Evolutionary conservation across 2,888 invertebrate species (phyloP).

Genomic region (Drosophila rubida): DNA sequence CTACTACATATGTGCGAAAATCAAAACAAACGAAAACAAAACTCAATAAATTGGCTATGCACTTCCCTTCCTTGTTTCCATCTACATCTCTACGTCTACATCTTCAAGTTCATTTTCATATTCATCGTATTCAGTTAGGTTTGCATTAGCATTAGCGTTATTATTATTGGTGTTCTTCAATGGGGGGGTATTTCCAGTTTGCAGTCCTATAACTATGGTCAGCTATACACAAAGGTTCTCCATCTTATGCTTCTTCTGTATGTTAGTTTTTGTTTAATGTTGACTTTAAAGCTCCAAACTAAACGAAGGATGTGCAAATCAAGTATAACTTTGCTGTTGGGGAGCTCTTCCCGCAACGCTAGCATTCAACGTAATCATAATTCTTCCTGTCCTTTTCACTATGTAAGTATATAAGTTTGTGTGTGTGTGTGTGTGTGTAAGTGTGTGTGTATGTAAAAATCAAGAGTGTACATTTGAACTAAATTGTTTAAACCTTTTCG

Average conservation of each 20-base stretch:
- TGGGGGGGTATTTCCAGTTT: constrained; percentile 17
- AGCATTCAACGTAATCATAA: constrained; percentile 18
- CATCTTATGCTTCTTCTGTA: neutral
- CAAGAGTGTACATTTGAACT: constrained; percentile 76
- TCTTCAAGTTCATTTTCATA: constrained; percentile 22
- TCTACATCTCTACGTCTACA: constrained; percentile 24
- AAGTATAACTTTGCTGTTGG: neutral
- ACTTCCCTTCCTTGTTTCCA: constrained; percentile 32
- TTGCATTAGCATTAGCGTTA: constrained; percentile 20
- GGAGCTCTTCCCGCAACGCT: neutral
- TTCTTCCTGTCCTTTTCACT: constrained; percentile 20
- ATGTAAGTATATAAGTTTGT: constrained; percentile 29
- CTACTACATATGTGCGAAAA: constrained; percentile 2
- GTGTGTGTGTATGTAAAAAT: constrained; percentile 32
- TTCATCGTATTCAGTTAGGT: constrained; percentile 30
- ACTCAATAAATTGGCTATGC: constrained; percentile 52
- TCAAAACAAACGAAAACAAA: constrained; percentile 30
- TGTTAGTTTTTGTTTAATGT: neutral
- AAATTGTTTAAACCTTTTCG: constrained; percentile 76
- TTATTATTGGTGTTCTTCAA: constrained; percentile 15
- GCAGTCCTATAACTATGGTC: constrained; percentile 41
- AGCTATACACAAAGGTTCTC: constrained; percentile 47
- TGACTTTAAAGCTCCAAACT: constrained; percentile 46
- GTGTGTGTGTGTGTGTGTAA: constrained; percentile 10
- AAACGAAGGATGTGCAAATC: constrained; percentile 25